Evolutionary conservation across 35 echinoderm and acorn worm species (phyloP), one percentile per base, ranked within the genome.

Genomic region (Ptychodera flava): DNA sequence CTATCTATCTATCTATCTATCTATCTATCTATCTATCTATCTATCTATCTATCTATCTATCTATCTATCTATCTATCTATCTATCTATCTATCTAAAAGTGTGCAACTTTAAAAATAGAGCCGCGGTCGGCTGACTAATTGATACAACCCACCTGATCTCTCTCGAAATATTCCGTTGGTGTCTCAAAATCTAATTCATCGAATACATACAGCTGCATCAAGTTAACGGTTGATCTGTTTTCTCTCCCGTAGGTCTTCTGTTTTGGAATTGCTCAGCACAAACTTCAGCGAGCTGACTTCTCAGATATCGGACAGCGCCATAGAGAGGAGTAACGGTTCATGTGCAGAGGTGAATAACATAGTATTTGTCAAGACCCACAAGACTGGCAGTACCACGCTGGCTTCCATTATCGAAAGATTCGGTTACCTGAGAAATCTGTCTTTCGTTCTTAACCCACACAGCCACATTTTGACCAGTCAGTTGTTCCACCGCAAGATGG

Each of bases 281-380:
- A 64, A 22, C 22, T 64, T 6, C 6, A 22, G 45, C 22, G 45
- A 64, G 45, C 45, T 12, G 22, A 22, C 45, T 6, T 64, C 22
- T 64, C 45, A 22, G 45, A 64, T 64, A 12, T 64, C 45, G 22
- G 6, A 64, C 45, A 6, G 6, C 6, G 45, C 45, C 22, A 22
- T 12, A 6, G 45, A 64, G 45, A 22, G 22, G 6, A 64, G 45
- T 12, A 64, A 64, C 45, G 45, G 45, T 12, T 64, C 37, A 29
- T 88, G 87, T 34, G 1, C 33, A 1, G 78, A 35, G 16, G 28
- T 16, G 0, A 76, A 32, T 15, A 88, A 80, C 30, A 22, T 95
- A n/a, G 93, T 95, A 1, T 95, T 87, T 31, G 15, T 90, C 1
- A 95, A 95, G 85, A 95, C 93, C 33, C 93, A 95, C 85, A 95